These are phyloP conservation scores for Lasioglossum leucozonium DNA, from an alignment of 2,888 invertebrate genomes.

Conservation along the genomic window DNA sequence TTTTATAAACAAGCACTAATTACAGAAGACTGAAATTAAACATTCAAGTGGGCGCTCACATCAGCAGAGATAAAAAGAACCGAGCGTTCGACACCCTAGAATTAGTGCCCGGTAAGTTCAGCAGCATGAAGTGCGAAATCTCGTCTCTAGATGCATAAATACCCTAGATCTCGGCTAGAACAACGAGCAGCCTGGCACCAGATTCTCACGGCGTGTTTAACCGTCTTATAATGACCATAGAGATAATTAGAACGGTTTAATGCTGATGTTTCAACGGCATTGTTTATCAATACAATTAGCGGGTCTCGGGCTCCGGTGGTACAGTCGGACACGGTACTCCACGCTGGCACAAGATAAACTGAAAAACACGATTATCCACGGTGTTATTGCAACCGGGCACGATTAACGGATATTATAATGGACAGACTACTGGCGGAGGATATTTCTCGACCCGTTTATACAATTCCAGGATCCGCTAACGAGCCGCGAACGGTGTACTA, in stretches of 20 bases:
- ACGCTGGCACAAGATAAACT: not conserved
- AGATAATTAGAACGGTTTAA: not conserved
- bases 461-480: constrained; percentile 27
- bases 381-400: not conserved
- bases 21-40: no score
- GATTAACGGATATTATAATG: constrained; percentile 27
- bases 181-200: not conserved
- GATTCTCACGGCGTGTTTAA: not conserved
- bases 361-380: constrained; percentile 6
- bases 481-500: constrained; percentile 27
- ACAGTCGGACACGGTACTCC: not conserved
- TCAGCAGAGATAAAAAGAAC: no score
- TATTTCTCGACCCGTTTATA: constrained; percentile 29
- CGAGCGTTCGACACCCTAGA: not conserved
- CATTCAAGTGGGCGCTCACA: no score
- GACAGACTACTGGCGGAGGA: not conserved
- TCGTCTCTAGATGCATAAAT: not conserved
- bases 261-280: not conserved
- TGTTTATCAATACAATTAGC: constrained; percentile 13
- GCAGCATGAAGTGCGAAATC: not conserved
- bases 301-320: not conserved
- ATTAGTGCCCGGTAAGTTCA: no score
- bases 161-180: not conserved
- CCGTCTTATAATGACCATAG: not conserved
- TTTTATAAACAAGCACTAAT: no score